A percentile compares a stretch with the other conserved stretches of the same genome.
Conservation (phyloP, 1,140 invertebrate species). For the Heliconius hewitsoni region DNA sequence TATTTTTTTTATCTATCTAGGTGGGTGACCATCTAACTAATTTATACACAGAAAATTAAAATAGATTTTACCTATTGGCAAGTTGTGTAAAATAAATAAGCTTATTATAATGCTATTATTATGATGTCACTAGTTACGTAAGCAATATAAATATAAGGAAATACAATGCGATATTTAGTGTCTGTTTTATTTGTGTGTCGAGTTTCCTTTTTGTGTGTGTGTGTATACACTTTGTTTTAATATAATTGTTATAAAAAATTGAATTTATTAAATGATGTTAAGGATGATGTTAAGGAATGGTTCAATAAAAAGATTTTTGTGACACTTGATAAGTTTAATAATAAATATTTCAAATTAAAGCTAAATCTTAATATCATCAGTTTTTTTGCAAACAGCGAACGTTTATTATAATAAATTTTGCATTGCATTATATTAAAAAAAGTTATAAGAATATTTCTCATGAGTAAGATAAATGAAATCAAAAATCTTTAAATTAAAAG, state of each 20-base stretch:
- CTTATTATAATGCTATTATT: slow-evolving; percentile 80
- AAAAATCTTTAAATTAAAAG: not conserved
- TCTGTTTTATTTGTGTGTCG: slow-evolving; percentile 42
- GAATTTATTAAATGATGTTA: not conserved
- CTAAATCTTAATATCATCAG: not conserved
- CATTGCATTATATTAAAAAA: not conserved
- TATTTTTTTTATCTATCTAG: slow-evolving; percentile 79
- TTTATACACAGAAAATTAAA: slow-evolving; percentile 79
- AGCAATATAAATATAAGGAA: slow-evolving; percentile 81
- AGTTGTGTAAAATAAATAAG: slow-evolving; percentile 81
- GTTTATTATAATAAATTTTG: not conserved
- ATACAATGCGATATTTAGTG: slow-evolving; percentile 46
- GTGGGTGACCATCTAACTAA: slow-evolving; percentile 79
- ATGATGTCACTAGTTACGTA: slow-evolving; percentile 81
- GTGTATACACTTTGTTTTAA: not conserved
- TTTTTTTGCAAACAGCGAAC: not conserved
- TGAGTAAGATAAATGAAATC: not conserved
- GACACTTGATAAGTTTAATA: not conserved
- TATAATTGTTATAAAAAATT: not conserved
- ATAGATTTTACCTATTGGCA: slow-evolving; percentile 78
- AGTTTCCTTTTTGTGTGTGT: not conserved
- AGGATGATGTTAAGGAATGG: not conserved
- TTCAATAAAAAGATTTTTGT: not conserved
- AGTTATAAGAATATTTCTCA: not conserved
- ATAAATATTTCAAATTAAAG: slow-evolving; percentile 11